Conservation (phyloP, 2,888 invertebrate genomes). For the Aphidoletes aphidimyza region DNA sequence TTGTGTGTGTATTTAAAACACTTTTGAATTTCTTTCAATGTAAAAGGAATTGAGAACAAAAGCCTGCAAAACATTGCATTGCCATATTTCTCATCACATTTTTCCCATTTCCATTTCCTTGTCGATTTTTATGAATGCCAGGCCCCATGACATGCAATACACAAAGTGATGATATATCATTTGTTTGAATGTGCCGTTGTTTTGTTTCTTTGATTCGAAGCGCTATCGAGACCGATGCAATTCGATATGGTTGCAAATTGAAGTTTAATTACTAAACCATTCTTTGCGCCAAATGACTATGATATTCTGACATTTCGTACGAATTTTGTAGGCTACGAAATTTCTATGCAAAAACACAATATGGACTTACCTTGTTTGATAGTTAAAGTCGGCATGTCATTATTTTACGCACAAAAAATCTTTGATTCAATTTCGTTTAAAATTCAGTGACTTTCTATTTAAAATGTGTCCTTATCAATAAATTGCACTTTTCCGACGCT, state of each 20-base stretch:
- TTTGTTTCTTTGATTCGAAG: neutral
- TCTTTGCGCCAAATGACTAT: too few relatives aligned
- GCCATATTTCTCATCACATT: conserved; percentile 33
- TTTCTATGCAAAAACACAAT: too few relatives aligned
- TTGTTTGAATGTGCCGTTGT: neutral
- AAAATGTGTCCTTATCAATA: neutral
- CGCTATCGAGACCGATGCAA: conserved; percentile 9
- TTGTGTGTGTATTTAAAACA: neutral
- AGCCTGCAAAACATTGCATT: neutral
- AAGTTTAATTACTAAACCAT: conserved; percentile 8
- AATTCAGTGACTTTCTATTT: neutral
- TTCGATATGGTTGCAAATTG: conserved; percentile 43
- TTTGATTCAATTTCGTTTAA: neutral
- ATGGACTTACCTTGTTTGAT: conserved; percentile 43
- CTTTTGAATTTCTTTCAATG: conserved; percentile 20
- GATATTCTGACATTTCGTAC: too few relatives aligned
- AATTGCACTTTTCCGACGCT: conserved; percentile 32
- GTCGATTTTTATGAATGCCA: conserved; percentile 23
- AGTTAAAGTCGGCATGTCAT: conserved; percentile 51
- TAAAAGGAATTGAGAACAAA: neutral
- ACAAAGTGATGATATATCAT: neutral
- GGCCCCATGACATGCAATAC: conserved; percentile 25
- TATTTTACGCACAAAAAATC: neutral
- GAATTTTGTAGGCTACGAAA: too few relatives aligned
- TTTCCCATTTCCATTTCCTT: neutral